Percentiles rank a stretch among this genome's conserved stretches.
These are phyloP conservation scores for Rhabdomys dilectus DNA, from an alignment of 2,113 vertebrate species.

Conservation along the genomic window DNA sequence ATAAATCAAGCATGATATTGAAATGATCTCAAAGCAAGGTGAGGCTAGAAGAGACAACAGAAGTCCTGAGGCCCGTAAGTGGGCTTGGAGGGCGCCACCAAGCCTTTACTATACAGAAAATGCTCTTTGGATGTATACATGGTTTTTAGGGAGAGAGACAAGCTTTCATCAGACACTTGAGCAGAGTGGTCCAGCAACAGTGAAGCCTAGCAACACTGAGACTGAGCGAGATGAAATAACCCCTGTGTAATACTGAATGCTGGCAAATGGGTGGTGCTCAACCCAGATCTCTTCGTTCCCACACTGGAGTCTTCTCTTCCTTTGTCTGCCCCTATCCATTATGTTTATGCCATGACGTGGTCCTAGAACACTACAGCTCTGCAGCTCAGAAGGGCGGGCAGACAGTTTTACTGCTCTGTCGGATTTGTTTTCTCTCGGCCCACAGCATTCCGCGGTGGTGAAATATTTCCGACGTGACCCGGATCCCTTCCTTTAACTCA, in stretches of 20 bases:
- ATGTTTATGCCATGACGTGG: slow-evolving; percentile 16
- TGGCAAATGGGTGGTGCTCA: not conserved
- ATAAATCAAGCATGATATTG: not conserved
- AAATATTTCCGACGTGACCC: slow-evolving; percentile 62
- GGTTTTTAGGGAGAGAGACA: not conserved
- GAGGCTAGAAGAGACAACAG: not conserved
- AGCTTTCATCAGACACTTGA: not conserved
- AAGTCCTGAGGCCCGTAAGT: not conserved
- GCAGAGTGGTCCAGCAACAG: not conserved
- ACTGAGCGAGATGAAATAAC: not conserved
- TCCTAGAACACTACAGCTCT: slow-evolving; percentile 54
- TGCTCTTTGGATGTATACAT: not conserved
- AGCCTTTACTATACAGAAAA: not conserved
- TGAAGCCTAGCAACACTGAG: not conserved
- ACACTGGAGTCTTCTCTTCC: not conserved
- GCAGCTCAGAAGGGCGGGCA: slow-evolving; percentile 52
- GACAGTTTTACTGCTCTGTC: slow-evolving; percentile 70
- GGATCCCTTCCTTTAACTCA: slow-evolving; percentile 77
- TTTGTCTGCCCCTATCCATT: slow-evolving; percentile 5
- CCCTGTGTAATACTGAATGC: not conserved
- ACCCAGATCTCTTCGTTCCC: not conserved
- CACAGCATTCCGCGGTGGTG: slow-evolving; percentile 56
- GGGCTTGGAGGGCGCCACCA: not conserved
- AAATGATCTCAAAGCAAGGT: not conserved
- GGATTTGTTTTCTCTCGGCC: slow-evolving; percentile 50